Base-by-base conservation (phyloP, 2,797 vertebrate genomes). In the Propithecus deckenii region DNA sequence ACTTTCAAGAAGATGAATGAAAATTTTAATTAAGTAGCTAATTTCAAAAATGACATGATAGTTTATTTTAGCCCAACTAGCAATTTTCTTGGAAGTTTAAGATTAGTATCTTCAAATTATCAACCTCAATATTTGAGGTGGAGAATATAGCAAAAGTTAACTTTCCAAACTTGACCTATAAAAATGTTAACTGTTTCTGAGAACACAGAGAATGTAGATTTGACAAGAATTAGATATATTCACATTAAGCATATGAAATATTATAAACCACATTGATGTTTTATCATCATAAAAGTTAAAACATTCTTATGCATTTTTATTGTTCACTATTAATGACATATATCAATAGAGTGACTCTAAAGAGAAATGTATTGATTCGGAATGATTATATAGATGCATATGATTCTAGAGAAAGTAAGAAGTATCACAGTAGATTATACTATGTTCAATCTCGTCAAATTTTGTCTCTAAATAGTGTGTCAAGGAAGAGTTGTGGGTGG, bases 1-100 rank as follows among this genome's bases (percentile, higher is more conserved):
- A 92, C 57, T 96, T 91, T 89, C 59, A 89, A 85, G 65, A 89
- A 91, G 52, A 94, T 92, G 91, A 93, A 96, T 95, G 76, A 93
- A 97, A 96, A 65, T 76, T 97, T 97, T 97, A 98, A 98, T 98
- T 97, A 98, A 97, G 93, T 88, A 94, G 59, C 78, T 97, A 96
- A 97, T 97, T 97, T 25, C 75, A 96, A 92, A 95, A 90, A 92
- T 78, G 92, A 92, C 48, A 79, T 85, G 76, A 95, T 87, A 96
- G 91, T 93, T 93, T 95, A 96, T 97, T 96, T 97, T 95, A 97
- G 80, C 7, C 43, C 87, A 95, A 81, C 20, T 50, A 75, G 41
- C 59, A 95, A 96, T 97, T 97, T 97, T 97, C 80, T 96, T 95
- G 67, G 55, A 94, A 90, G 22, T 92, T 96, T 87, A 86, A 93